Base-by-base conservation (phyloP, 2,797 vertebrate genomes). In the Sebastiscus albofasciatus region DNA sequence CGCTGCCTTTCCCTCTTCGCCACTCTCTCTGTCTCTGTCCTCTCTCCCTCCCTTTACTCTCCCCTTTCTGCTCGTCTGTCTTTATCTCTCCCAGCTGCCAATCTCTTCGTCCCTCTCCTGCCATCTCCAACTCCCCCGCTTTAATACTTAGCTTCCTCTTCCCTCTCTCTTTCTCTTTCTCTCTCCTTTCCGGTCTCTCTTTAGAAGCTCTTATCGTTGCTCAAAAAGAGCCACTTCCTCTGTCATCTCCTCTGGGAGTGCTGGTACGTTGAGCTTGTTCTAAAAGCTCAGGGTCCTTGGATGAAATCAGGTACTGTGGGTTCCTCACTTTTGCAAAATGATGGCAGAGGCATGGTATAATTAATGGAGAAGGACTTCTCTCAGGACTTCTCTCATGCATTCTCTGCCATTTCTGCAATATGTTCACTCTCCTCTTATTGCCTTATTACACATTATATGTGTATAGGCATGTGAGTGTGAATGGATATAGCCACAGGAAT, bases 51-150 rank as follows among this genome's bases (percentile, higher is more conserved):
- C 65, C 56, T 73, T 87, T 67, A 58, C 70, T 76, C 82, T 74
- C 62, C 56, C 54, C 60, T 77, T 49, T 87, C 80, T 86, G 70
- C 66, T 60, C 64, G 67, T 83, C 75, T 84, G 74, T 84, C 76
- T 92, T 87, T 87, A 88, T 90, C 90, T 79, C 72, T 72, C 69
- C 79, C 75, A 80, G 85, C 87, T 91, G 89, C 86, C 90, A 88
- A 80, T 92, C 90, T 85, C 55, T 66, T 60, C 20, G 7, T 77
- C 86, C 85, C 80, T 75, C 81, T 79, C 69, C 80, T 67, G 46
- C 64, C 79, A 84, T 83, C 68, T 80, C 64, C 55, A 65, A 42
- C 75, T 39, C 62, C 62, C 64, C 61, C 36, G 1, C 82, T 83
- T 82, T 79, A 72, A 90, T 75, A 75, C 58, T 77, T n/a, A 22